A percentile compares a stretch with the other conserved stretches of the same genome.
phyloP scores from a whole-genome alignment of 37 sponge, comb jelly and placozoan genomes.

The Geodia barretti region DNA sequence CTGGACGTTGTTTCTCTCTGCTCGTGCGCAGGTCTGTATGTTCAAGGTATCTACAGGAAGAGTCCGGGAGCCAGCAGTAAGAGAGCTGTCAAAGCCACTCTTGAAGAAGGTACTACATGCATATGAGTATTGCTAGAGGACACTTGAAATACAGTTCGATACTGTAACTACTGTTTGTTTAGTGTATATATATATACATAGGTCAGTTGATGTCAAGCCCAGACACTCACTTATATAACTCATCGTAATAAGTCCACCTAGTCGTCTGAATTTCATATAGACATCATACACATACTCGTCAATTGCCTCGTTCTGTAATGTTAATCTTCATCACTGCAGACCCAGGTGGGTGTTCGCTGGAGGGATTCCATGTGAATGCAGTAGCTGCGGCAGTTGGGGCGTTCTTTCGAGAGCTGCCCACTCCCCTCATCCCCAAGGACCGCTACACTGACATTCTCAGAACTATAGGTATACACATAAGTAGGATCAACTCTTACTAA shows the following conservation, averaged over 20 bases:
- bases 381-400: slow-evolving; percentile 70
- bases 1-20: no score
- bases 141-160: no score
- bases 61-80: slow-evolving; percentile 78
- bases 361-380: slow-evolving; percentile 62
- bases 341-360: slow-evolving; percentile 54
- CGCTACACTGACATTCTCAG: slow-evolving; percentile 79
- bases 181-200: no score
- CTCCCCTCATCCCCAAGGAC: slow-evolving; percentile 85
- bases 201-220: no score
- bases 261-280: no score
- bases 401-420: slow-evolving; percentile 85
- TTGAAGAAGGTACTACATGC: slow-evolving; percentile 62
- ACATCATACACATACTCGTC: no score
- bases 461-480: slow-evolving; percentile 47
- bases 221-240: background rate
- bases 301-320: no score
- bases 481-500: no score
- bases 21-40: slow-evolving; percentile 75
- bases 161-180: no score
- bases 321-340: slow-evolving; percentile 34
- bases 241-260: no score
- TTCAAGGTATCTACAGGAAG: slow-evolving; percentile 85
- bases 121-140: no score
- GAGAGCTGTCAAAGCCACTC: slow-evolving; percentile 59